phyloP scores from a whole-genome alignment of 1,140 invertebrate genomes.

The Neodiprion fabricii region DNA sequence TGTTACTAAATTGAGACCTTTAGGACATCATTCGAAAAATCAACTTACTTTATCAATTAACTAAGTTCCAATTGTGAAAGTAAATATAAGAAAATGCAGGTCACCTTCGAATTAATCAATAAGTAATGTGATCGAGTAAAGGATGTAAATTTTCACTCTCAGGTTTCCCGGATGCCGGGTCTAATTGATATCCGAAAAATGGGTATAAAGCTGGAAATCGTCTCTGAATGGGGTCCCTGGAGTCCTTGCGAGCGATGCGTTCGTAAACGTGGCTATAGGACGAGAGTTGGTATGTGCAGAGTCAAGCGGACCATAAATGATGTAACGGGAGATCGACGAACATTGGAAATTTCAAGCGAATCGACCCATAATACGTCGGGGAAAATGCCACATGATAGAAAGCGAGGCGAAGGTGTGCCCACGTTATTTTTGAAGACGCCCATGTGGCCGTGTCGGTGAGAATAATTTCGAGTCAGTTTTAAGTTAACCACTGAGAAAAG shows the following conservation, averaged over 20 bases:
- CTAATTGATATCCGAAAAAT: conserved; percentile 43
- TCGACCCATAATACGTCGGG: background rate
- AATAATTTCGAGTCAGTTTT: background rate
- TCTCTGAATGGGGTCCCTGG: conserved; percentile 51
- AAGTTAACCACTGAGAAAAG: background rate
- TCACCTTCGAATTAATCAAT: background rate
- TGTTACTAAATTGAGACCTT: background rate
- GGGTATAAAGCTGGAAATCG: conserved; percentile 48
- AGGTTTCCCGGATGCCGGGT: conserved; percentile 50
- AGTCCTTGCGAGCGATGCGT: conserved; percentile 47
- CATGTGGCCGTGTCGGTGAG: conserved; percentile 6
- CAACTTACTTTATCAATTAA: too few relatives aligned
- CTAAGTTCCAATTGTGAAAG: too few relatives aligned
- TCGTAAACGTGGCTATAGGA: conserved; percentile 41
- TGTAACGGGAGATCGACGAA: background rate
- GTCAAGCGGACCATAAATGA: conserved; percentile 42
- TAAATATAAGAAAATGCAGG: too few relatives aligned
- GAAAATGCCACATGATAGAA: background rate
- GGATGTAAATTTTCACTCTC: background rate
- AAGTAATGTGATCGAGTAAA: background rate
- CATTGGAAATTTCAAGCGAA: background rate
- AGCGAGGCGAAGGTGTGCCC: background rate
- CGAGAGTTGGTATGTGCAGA: conserved; percentile 43
- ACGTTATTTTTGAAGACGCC: conserved; percentile 2
- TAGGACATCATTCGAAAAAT: too few relatives aligned